phyloP scores from a whole-genome alignment of 2,113 vertebrate genomes.

The Cyanistes caeruleus region DNA sequence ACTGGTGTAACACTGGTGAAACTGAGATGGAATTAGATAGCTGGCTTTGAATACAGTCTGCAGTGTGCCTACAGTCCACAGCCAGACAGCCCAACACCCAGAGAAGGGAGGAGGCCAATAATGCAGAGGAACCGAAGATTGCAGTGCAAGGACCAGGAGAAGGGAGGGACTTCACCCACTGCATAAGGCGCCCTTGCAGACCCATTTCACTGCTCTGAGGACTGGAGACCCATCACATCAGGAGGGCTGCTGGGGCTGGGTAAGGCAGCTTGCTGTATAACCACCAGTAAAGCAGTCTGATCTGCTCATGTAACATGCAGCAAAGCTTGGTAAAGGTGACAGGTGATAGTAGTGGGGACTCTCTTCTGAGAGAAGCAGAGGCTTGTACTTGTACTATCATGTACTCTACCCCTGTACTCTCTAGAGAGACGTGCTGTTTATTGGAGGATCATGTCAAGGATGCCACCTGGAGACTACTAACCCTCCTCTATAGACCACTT shows the following conservation, averaged over 20 bases:
- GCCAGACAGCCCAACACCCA: neutral
- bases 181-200: neutral
- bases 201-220: neutral
- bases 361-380: too few relatives aligned
- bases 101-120: neutral
- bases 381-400: too few relatives aligned
- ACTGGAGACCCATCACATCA: neutral
- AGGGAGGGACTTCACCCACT: neutral
- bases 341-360: too few relatives aligned
- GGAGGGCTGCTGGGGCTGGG: neutral
- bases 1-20: neutral
- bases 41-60: neutral
- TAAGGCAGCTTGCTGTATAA: neutral
- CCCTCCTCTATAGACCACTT: neutral
- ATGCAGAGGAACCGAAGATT: rapidly evolving
- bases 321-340: neutral
- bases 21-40: neutral
- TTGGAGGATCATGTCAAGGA: neutral
- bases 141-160: neutral
- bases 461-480: neutral
- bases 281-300: too few relatives aligned
- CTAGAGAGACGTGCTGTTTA: neutral
- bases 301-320: neutral
- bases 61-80: neutral
- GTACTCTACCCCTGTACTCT: too few relatives aligned